phyloP scores from a whole-genome alignment of 2,113 vertebrate species.

The Pelecanus crispus region DNA sequence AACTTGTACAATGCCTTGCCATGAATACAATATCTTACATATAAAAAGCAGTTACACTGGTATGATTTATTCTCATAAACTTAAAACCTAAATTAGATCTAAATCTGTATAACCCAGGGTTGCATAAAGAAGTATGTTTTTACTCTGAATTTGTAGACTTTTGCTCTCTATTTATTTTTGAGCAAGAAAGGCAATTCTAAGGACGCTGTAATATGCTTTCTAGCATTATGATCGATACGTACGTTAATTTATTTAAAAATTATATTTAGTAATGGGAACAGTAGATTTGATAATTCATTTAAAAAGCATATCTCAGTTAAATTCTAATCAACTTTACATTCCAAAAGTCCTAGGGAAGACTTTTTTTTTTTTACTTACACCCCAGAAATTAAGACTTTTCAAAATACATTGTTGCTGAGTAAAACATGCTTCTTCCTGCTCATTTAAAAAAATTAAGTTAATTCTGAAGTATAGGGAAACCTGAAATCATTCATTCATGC shows the following conservation, averaged over 20 bases:
- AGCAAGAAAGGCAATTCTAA: neutral
- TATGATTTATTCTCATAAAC: neutral
- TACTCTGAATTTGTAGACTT: neutral
- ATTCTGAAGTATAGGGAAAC: neutral
- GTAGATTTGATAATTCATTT: neutral
- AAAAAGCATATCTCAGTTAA: neutral
- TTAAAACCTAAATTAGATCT: conserved; percentile 8
- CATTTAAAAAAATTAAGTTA: conserved; percentile 42
- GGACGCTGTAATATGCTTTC: neutral
- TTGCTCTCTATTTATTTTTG: neutral
- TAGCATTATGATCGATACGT: neutral
- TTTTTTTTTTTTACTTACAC: neutral
- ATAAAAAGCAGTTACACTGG: neutral
- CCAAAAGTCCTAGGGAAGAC: neutral
- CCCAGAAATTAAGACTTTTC: neutral
- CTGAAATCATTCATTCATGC: neutral
- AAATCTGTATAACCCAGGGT: neutral
- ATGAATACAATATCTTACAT: neutral
- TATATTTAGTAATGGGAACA: neutral
- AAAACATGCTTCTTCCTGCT: conserved; percentile 13
- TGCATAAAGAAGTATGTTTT: neutral
- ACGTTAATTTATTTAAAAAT: neutral
- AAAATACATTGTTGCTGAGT: neutral
- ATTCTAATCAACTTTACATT: neutral
- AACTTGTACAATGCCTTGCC: neutral